Conservation (phyloP, 1,140 invertebrate genomes). For the Rhopalosiphum maidis region DNA sequence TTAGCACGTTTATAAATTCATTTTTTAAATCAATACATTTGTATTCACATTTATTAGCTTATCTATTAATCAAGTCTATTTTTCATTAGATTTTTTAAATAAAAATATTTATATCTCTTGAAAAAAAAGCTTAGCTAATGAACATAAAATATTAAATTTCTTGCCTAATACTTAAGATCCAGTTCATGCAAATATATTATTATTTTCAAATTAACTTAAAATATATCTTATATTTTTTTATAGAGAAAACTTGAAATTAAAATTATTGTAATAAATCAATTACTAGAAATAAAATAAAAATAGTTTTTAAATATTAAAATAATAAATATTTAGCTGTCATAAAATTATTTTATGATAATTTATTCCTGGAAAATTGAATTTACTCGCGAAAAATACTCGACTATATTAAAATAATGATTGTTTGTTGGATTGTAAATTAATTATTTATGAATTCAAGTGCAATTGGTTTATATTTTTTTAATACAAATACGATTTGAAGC, state of each 20-base stretch:
- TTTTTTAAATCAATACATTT: slow-evolving; percentile 3
- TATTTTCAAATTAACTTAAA: slow-evolving; percentile 6
- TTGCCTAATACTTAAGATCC: background rate
- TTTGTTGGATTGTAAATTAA: background rate
- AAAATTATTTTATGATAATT: background rate
- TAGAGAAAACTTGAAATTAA: background rate
- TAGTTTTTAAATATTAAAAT: background rate
- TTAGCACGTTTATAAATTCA: background rate
- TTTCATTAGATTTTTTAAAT: background rate
- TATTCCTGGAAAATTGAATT: background rate
- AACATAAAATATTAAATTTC: background rate
- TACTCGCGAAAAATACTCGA: background rate
- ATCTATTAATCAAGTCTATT: background rate
- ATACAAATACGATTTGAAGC: background rate
- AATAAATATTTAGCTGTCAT: background rate
- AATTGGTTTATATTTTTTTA: background rate
- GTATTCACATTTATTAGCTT: background rate
- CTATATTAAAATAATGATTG: background rate
- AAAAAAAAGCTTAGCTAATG: background rate
- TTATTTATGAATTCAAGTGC: background rate
- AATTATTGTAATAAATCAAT: background rate
- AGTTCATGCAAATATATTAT: background rate
- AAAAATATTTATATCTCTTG: background rate
- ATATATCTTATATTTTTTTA: background rate
- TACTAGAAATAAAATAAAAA: background rate